These are phyloP conservation scores for Gobionotothen gibberifrons DNA, from an alignment of 2,797 vertebrate genomes.

Conservation along the genomic window DNA sequence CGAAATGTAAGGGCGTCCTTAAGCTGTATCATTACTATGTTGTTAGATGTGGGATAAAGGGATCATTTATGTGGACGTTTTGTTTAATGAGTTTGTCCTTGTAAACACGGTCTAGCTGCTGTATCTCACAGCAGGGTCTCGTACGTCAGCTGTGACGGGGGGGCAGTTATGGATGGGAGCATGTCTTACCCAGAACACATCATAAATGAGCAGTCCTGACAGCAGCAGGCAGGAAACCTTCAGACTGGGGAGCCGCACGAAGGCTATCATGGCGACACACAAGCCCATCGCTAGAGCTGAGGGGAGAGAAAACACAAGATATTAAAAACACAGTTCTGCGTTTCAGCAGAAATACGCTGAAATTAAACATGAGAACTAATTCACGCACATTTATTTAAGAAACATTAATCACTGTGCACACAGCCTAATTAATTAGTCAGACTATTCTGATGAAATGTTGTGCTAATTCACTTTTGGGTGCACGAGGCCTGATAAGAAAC, in stretches of 20 bases:
- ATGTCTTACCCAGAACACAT: conserved; percentile 97
- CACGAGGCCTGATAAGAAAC: background rate
- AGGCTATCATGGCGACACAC: conserved; percentile 99
- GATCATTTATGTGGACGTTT: background rate
- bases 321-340: conserved; percentile 1
- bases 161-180: background rate
- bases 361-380: background rate
- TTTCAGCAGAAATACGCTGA: conserved; percentile 5
- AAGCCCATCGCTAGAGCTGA: conserved; percentile 98
- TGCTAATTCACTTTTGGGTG: conserved; percentile 6
- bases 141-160: background rate
- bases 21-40: background rate
- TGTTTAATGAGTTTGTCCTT: background rate
- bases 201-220: conserved; percentile 98
- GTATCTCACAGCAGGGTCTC: background rate
- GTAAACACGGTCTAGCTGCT: background rate
- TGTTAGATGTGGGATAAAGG: background rate
- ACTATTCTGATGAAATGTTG: conserved; percentile 14
- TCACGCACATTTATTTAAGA: conserved; percentile 20
- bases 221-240: conserved; percentile 99
- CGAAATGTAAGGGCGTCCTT: background rate
- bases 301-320: conserved; percentile 30
- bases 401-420: conserved; percentile 26
- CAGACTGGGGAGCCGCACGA: conserved; percentile 97
- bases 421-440: conserved; percentile 30